phyloP scores from a whole-genome alignment of 1,140 invertebrate species.

The Aporrectodea caliginosa region DNA sequence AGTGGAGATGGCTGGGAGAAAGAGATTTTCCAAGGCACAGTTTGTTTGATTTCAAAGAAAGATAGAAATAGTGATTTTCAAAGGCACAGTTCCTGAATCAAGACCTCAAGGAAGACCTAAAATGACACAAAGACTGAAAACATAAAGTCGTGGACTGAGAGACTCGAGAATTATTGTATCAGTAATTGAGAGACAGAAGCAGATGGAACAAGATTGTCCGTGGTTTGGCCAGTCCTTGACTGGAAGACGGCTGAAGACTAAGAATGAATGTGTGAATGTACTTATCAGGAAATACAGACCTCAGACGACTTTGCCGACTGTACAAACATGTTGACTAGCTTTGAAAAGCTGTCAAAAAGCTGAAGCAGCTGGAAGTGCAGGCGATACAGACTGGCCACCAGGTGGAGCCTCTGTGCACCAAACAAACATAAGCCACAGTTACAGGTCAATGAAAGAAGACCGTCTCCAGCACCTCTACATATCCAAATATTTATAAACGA shows the following conservation, averaged over 20 bases:
- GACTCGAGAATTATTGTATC: neutral
- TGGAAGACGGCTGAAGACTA: neutral
- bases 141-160: slow-evolving; percentile 9
- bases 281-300: slow-evolving; percentile 30
- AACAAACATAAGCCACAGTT: too few relatives aligned
- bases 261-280: neutral
- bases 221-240: slow-evolving; percentile 16
- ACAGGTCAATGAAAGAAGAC: too few relatives aligned
- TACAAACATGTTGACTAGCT: slow-evolving; percentile 69
- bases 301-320: slow-evolving; percentile 56
- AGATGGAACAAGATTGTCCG: neutral
- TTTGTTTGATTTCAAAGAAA: too few relatives aligned
- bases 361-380: slow-evolving; percentile 88
- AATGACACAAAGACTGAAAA: too few relatives aligned
- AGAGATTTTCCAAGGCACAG: too few relatives aligned
- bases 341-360: slow-evolving; percentile 84
- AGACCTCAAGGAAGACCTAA: too few relatives aligned
- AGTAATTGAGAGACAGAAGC: neutral
- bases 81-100: too few relatives aligned
- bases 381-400: slow-evolving; percentile 82
- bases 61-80: too few relatives aligned
- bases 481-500: too few relatives aligned
- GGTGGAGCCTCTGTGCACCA: slow-evolving; percentile 62
- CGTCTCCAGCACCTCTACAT: too few relatives aligned
- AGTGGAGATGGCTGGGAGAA: too few relatives aligned